Evolutionary conservation across 2,797 vertebrate genomes (phyloP).

Genomic region (Parauchenoglanis punctatus): DNA sequence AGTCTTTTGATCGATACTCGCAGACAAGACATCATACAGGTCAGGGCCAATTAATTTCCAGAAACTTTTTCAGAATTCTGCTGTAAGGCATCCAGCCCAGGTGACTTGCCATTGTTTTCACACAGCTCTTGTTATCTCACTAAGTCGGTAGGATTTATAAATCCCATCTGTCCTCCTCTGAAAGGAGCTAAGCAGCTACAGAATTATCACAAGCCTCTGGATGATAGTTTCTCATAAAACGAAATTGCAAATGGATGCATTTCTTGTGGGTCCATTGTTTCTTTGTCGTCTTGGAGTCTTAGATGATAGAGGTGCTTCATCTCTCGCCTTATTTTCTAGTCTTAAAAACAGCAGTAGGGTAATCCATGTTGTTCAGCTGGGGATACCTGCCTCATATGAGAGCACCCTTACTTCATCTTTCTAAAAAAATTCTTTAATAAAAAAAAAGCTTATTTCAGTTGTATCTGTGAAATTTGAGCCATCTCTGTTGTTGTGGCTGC

Average conservation of each 20-base stretch:
- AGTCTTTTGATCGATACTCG: not conserved
- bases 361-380: not conserved
- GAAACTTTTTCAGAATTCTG: not conserved
- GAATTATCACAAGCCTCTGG: not conserved
- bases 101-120: not conserved
- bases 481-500: not conserved
- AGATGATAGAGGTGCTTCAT: too few species aligned
- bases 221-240: slow-evolving; percentile 3
- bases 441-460: not conserved
- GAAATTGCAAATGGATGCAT: not conserved
- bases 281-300: too few species aligned
- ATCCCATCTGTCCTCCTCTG: not conserved
- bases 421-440: not conserved
- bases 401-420: not conserved
- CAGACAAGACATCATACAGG: not conserved
- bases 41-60: not conserved
- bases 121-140: slow-evolving; percentile 20
- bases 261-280: not conserved
- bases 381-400: not conserved
- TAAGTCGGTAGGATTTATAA: slow-evolving; percentile 11
- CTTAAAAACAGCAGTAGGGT: not conserved
- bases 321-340: not conserved
- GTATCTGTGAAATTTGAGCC: not conserved
- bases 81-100: not conserved
- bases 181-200: not conserved